Evolutionary conservation across 1,140 invertebrate genomes (phyloP), one percentile per base, ranked within the genome.

Genomic region (Formica exsecta): DNA sequence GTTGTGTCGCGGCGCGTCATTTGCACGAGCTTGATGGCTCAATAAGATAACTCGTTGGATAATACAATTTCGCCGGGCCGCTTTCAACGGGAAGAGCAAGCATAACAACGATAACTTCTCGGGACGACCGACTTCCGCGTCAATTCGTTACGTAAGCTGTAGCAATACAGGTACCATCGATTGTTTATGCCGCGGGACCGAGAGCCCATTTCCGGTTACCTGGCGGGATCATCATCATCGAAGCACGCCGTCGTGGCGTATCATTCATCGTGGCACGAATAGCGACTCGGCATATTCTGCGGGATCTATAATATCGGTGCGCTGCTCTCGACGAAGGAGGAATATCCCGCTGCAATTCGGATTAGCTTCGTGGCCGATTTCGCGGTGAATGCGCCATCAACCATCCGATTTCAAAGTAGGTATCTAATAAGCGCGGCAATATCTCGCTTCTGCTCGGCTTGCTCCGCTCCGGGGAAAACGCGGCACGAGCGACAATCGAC

Each of bases 271-370:
- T 71, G 57, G 86, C 77, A 79, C 81, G 87, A 89, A 87, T 68
- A 59, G 61, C 70, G 57, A 61, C 57, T 59, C 70, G 81, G 44
- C n/a, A 77, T 76, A 77, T 85, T 81, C 68, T 80, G 29, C 81
- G 36, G 73, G 41, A 86, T 86, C 90, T 13, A 9, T 92, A 91
- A 90, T 92, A 90, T 90, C 80, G 85, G 86, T 85, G 85, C 48
- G 16, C 68, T 80, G 66, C 77, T 61, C 77, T 61, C 36, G 61
- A 32, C 74, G 75, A 61, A 19, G 73, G 4, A 57, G 64, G 22
- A 80, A 68, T 57, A 66, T 44, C 44, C 74, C 41, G n/a, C 41
- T 57, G 73, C 54, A 48, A 76, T 66, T 88, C 85, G 75, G 85
- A 86, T 87, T 87, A 74, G 41, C 71, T 79, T 77, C 70, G 74